Percentiles rank a stretch among this genome's conserved stretches.
Conservation (phyloP, 2,888 invertebrate genomes). For the Hydrotaea diabolus region DNA sequence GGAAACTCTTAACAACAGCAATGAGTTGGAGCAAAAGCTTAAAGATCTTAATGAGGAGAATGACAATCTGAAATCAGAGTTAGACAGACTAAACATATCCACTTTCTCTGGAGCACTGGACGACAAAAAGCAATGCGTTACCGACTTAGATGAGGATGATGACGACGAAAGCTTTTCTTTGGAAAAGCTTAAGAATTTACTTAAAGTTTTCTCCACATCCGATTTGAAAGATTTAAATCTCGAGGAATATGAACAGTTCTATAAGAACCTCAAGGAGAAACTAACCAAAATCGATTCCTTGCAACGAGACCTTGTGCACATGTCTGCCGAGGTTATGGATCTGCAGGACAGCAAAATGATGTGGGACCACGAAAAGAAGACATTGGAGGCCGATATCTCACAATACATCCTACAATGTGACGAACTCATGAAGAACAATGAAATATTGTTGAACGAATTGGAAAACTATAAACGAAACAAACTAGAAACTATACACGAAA, state of each 20-base stretch:
- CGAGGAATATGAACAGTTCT: conserved; percentile 75
- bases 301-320: conserved; percentile 83
- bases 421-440: conserved; percentile 87
- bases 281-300: conserved; percentile 83
- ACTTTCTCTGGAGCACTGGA: conserved; percentile 74
- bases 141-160: conserved; percentile 76
- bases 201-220: conserved; percentile 71
- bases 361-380: conserved; percentile 83
- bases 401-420: conserved; percentile 84
- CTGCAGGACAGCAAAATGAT: conserved; percentile 81
- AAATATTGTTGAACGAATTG: conserved; percentile 85
- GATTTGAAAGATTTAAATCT: conserved; percentile 64
- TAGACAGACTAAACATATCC: conserved; percentile 73
- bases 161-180: conserved; percentile 69
- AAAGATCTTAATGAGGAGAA: conserved; percentile 73
- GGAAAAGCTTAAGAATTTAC: conserved; percentile 71
- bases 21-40: conserved; percentile 74
- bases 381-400: conserved; percentile 80
- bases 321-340: conserved; percentile 81
- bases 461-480: conserved; percentile 84
- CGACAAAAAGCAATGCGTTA: conserved; percentile 77
- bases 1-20: conserved; percentile 72
- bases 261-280: conserved; percentile 83
- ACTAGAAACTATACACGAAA: conserved; percentile 87
- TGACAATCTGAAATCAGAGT: conserved; percentile 72